Evolutionary conservation across 1,140 invertebrate species (phyloP), one percentile per base, ranked within the genome.

Genomic region (Zophobas morio): DNA sequence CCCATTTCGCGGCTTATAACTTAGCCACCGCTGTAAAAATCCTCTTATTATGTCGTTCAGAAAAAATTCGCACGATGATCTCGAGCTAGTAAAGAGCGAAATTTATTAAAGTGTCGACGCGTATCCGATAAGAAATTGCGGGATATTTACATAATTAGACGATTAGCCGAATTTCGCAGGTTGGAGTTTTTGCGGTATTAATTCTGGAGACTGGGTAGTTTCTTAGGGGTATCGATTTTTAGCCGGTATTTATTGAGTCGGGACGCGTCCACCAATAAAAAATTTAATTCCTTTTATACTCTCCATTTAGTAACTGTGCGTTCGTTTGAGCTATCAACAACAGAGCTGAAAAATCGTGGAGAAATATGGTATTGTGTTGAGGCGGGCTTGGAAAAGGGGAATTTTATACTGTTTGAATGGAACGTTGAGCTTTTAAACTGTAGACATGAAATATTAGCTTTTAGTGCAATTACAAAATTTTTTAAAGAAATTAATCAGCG

Each of bases 121-220:
- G 56, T 5, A 60, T 60, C 56, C 36, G 56, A 60, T 60, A 60
- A 4, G 8, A 37, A 60, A 36, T 60, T 36, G 56, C 56, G 35
- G 32, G 20, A 6, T 60, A 60, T 60, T 60, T 60, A 60, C 56
- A 37, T 60, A 60, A 60, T 60, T 53, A 53, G 42, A 4, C 42
- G 42, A 46, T 46, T 46, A 46, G 42, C 3, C 3, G 42, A 46
- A 8, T 8, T 46, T 46, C 3, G 49, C 49, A 53, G 5, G 20
- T 53, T 60, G 37, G 56, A 54, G n/a, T 46, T 46, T 46, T 8
- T 4, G 42, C 3, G 8, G 8, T 4, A 46, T 4, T 46, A 8
- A 46, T 4, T 46, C 42, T 46, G 42, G 8, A 46, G 42, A 3
- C 3, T 46, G 42, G 3, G 42, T 46, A 20, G 20, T 20, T 20